Evolutionary conservation across 2,797 vertebrate genomes (phyloP).

Genomic region (Tamandua tetradactyla): DNA sequence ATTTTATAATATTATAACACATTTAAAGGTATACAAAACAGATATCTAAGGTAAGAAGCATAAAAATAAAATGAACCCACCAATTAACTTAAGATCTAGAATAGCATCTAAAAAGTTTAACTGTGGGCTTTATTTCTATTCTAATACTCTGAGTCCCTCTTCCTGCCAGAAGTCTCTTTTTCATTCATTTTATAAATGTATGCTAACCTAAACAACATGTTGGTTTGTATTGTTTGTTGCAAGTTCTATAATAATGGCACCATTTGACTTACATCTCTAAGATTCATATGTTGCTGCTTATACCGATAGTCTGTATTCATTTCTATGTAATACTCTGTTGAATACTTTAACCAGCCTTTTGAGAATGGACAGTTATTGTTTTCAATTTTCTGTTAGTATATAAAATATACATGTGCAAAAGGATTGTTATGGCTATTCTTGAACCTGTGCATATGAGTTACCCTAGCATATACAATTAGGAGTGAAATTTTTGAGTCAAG

Average conservation of each 20-base stretch:
- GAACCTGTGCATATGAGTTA: not conserved
- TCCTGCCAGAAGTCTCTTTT: not conserved
- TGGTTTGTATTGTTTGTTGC: not conserved
- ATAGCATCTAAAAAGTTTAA: not conserved
- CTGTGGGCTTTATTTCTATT: not conserved
- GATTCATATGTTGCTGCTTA: not conserved
- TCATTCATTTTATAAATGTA: not conserved
- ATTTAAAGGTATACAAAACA: not conserved
- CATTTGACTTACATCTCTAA: not conserved
- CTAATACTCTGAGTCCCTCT: not conserved
- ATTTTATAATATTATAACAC: not conserved
- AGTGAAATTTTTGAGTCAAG: not conserved
- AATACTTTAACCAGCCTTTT: not conserved
- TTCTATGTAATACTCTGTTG: not conserved
- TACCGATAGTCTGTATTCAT: not conserved
- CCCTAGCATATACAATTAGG: not conserved
- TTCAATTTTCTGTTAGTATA: not conserved
- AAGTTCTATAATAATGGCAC: not conserved
- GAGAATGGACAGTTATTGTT: not conserved
- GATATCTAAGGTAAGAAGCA: not conserved
- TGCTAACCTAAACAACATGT: not conserved
- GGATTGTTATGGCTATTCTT: not conserved
- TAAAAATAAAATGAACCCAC: not conserved
- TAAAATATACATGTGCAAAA: not conserved
- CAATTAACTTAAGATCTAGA: not conserved